Evolutionary conservation across 2,797 vertebrate genomes (phyloP), one percentile per base, ranked within the genome.

Genomic region (Tragopan temminckii): DNA sequence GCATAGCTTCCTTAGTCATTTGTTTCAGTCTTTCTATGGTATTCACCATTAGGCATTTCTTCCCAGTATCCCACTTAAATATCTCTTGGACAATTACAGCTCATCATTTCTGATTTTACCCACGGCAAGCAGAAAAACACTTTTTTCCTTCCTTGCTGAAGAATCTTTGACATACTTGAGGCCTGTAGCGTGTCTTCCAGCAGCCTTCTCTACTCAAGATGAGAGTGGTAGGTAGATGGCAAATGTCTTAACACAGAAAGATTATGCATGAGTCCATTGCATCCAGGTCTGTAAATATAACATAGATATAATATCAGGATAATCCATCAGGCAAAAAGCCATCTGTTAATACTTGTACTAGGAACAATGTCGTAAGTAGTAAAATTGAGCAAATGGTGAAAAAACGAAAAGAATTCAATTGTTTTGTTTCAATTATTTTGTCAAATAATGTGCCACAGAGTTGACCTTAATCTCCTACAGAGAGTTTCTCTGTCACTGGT

Each of bases 161-260:
- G 25, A 89, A 67, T 1, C 1, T 48, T 59, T 70, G 68, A 85
- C 3, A 1, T 4, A 7, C 59, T 62, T 77, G 29, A 85, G 19
- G 23, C 29, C 55, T 63, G 50, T 36, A 81, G 46, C 43, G 76
- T 2, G 4, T 40, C 78, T 93, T 88, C 90, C 63, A 95, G 61
- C 79, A 58, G 13, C n/a, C 33, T 62, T 23, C 31, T 88, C 35
- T 57, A 24, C 33, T 74, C 1, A 0, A 64, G 42, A 68, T 55
- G 35, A 35, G 42, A 80, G 77, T 4, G 0, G 20, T 23, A 92
- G 45, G 36, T 69, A 90, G 71, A 80, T 50, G 84, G 66, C 23
- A 93, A 95, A 90, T 53, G n/a, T 82, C 86, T 87, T 87, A 85
- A 71, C 14, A 16, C 36, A 64, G 77, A 77, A 90, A 82, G 9